These are phyloP conservation scores for Silurus asotus DNA, from an alignment of 2,113 vertebrate genomes.

Conservation along the genomic window DNA sequence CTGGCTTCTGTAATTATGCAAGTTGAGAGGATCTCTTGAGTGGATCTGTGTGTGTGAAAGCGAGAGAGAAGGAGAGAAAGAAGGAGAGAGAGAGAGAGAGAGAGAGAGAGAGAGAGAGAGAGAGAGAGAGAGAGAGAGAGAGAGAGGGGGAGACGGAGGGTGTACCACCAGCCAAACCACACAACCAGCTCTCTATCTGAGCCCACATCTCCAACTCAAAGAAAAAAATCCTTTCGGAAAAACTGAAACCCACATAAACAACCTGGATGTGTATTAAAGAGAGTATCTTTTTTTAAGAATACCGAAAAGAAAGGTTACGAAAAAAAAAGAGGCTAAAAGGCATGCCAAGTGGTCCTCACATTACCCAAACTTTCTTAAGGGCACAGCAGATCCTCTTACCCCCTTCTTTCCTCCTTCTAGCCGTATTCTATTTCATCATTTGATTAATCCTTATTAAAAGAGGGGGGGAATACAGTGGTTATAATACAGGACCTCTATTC, in stretches of 20 bases:
- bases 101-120: background rate
- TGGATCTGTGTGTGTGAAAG: slow-evolving; percentile 19
- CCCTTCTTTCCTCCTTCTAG: slow-evolving; percentile 30
- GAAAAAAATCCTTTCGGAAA: slow-evolving; percentile 5
- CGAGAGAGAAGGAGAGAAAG: background rate
- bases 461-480: background rate
- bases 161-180: slow-evolving; percentile 25
- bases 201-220: slow-evolving; percentile 1
- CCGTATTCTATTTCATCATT: slow-evolving; percentile 52
- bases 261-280: background rate
- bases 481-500: slow-evolving; percentile 33
- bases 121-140: too few relatives aligned
- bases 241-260: background rate
- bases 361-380: slow-evolving; percentile 55
- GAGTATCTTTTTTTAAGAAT: slow-evolving; percentile 6
- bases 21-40: slow-evolving; percentile 22
- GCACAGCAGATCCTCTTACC: slow-evolving; percentile 47
- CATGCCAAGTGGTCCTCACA: slow-evolving; percentile 50
- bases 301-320: slow-evolving; percentile 2
- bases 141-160: too few relatives aligned
- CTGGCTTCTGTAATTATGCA: slow-evolving; percentile 39
- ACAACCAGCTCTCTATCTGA: slow-evolving; percentile 13
- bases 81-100: background rate
- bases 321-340: slow-evolving; percentile 39
- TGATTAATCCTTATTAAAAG: slow-evolving; percentile 55